Evolutionary conservation across 2,888 invertebrate species (phyloP).

Genomic region (Matsumyia berberina): DNA sequence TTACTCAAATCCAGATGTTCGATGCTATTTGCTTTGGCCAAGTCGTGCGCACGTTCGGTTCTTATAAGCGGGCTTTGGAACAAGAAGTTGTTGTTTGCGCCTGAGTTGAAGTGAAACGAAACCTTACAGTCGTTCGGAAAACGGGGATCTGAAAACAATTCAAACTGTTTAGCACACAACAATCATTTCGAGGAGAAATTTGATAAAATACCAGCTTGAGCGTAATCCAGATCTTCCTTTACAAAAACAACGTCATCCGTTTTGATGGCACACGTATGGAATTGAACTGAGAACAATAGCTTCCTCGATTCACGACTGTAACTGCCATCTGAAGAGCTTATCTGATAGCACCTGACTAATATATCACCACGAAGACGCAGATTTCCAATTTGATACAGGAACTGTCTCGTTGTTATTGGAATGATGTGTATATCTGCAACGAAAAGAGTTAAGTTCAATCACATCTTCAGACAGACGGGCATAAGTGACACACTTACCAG

Average conservation of each 20-base stretch:
- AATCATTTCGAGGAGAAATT: not conserved
- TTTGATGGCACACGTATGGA: slow-evolving; percentile 96
- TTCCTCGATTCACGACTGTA: slow-evolving; percentile 84
- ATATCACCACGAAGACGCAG: slow-evolving; percentile 91
- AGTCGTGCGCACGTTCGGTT: slow-evolving; percentile 77
- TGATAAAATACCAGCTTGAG: slow-evolving; percentile 88
- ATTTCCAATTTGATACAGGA: slow-evolving; percentile 88
- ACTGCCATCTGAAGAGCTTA: slow-evolving; percentile 81
- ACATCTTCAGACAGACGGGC: not conserved
- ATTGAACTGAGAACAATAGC: slow-evolving; percentile 94
- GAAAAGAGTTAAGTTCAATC: not conserved
- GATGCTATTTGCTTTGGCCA: slow-evolving; percentile 78
- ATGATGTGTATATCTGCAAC: slow-evolving; percentile 79
- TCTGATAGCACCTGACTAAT: slow-evolving; percentile 94
- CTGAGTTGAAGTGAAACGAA: slow-evolving; percentile 77
- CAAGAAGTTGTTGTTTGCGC: slow-evolving; percentile 67
- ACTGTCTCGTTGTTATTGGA: slow-evolving; percentile 85
- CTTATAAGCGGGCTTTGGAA: slow-evolving; percentile 79
- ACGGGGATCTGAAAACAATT: slow-evolving; percentile 76
- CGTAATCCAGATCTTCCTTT: slow-evolving; percentile 94
- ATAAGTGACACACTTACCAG: slow-evolving; percentile 85
- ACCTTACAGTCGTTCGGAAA: slow-evolving; percentile 79
- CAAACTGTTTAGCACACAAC: slow-evolving; percentile 5
- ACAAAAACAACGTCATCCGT: slow-evolving; percentile 93
- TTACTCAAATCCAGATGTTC: slow-evolving; percentile 78